These are phyloP conservation scores for Pedicia rivosa DNA, from an alignment of 2,888 invertebrate species.

Conservation along the genomic window DNA sequence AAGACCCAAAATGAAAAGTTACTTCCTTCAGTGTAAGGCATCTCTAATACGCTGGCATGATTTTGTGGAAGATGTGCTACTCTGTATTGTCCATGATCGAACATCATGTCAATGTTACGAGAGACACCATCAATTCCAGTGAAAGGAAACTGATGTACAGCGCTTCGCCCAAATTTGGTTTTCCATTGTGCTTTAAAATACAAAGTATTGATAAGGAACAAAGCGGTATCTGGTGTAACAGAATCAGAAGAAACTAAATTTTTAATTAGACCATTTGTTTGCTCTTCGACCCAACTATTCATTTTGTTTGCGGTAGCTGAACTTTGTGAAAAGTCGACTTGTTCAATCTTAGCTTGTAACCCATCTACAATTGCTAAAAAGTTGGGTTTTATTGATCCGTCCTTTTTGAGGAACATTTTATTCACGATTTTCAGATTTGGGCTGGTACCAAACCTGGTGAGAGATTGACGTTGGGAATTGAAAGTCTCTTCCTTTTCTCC, in stretches of 20 bases:
- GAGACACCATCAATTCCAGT: not conserved
- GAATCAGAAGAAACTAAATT: not conserved
- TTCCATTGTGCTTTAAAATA: not conserved
- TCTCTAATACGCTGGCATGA: not conserved
- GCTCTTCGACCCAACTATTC: not conserved
- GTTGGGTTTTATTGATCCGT: not conserved
- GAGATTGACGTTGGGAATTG: too few species aligned
- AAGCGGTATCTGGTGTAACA: not conserved
- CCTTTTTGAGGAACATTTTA: too few species aligned
- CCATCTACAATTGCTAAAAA: not conserved
- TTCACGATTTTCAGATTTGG: too few species aligned
- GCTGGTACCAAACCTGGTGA: too few species aligned
- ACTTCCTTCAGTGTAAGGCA: not conserved
- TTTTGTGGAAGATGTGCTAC: not conserved
- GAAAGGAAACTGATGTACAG: too few species aligned
- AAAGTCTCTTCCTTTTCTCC: too few species aligned
- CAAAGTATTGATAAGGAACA: not conserved
- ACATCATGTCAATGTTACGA: not conserved
- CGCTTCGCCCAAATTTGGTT: too few species aligned
- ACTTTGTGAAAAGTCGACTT: not conserved
- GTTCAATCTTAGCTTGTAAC: not conserved
- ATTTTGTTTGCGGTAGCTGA: not conserved
- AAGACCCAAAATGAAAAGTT: not conserved
- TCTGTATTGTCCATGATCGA: not conserved
- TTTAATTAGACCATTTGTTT: not conserved